Conservation (phyloP, 1,140 invertebrate species). For the Oedothorax gibbosus region DNA sequence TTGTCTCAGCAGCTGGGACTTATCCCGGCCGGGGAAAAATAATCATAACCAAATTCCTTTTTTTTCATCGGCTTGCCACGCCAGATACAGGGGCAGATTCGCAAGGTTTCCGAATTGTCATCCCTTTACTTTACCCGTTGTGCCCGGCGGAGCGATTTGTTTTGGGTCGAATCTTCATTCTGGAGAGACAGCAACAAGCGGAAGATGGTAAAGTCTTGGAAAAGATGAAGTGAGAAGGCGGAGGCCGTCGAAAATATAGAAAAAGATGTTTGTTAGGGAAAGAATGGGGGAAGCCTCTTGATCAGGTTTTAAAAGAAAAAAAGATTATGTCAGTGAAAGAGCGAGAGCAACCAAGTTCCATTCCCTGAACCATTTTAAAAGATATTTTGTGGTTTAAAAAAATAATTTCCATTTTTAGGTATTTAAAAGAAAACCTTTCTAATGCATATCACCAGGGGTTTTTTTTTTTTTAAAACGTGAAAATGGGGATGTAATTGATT, state of each 20-base stretch:
- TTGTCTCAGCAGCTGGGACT: conserved; percentile 67
- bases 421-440: not conserved
- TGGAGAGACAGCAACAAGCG: not conserved
- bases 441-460: no score
- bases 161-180: conserved; percentile 1
- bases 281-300: conserved; percentile 55
- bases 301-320: conserved; percentile 62
- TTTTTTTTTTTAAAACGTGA: no score
- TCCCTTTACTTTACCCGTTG: conserved; percentile 66
- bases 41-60: conserved; percentile 56
- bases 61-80: not conserved
- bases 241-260: not conserved
- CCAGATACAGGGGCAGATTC: conserved; percentile 12
- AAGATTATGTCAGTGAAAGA: not conserved
- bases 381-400: not conserved
- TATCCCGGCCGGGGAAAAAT: conserved; percentile 60
- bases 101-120: conserved; percentile 70
- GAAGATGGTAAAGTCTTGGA: not conserved
- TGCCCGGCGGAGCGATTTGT: conserved; percentile 21
- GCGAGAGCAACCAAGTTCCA: not conserved
- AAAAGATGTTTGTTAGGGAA: conserved; percentile 4
- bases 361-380: conserved; percentile 20
- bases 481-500: no score
- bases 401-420: not conserved
- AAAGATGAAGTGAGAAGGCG: conserved; percentile 7